Base-by-base conservation (phyloP, 1,140 invertebrate species). In the Drosophila sp. region DNA sequence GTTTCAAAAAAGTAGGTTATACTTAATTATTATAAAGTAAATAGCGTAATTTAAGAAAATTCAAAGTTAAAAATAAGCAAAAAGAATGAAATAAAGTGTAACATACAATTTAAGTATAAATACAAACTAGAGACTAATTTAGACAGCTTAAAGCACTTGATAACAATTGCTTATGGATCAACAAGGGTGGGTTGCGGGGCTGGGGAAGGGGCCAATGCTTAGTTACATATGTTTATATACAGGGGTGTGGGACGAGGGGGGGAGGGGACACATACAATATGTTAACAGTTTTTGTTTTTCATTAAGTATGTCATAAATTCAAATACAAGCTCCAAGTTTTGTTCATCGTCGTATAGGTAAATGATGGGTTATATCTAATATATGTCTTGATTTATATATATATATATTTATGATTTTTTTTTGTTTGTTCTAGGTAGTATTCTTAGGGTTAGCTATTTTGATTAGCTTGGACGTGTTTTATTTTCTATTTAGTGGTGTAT, bases 261-360 rank as follows among this genome's bases (percentile, higher is more conserved):
- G 50, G 25, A 41, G 54, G 68, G 65, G 79, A 66, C 66, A 58
- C 23, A 58, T 33, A 33, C 25, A 33, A 58, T 84, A 54, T 86
- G 83, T 86, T 87, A 86, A 86, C 83, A 87, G 67, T 66, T 70
- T 17, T 67, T 44, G 41, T 60, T 77, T 73, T 55, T 73, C 30
- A 60, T 60, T 67, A 58, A 66, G 40, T 50, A 50, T 72, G 61
- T 76, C 33, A 29, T 87, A 87, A 87, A 82, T 86, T 86, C 83
- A 87, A 86, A 87, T 86, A 79, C 83, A 86, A 86, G 82, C 82
- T 86, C 83, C 70, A 82, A 87, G 57, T 66, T 47, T 68, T 87
- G 82, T 27, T 71, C 66, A 30, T 29, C 30, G 30, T 60, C 66
- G 47, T 66, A 71, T 61, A 60, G 67, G 56, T 74, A 56, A 78